Percentiles rank a stretch among this genome's conserved stretches.
Evolutionary conservation across 1,140 invertebrate genomes (phyloP).

Genomic region (Hyles vespertilio): DNA sequence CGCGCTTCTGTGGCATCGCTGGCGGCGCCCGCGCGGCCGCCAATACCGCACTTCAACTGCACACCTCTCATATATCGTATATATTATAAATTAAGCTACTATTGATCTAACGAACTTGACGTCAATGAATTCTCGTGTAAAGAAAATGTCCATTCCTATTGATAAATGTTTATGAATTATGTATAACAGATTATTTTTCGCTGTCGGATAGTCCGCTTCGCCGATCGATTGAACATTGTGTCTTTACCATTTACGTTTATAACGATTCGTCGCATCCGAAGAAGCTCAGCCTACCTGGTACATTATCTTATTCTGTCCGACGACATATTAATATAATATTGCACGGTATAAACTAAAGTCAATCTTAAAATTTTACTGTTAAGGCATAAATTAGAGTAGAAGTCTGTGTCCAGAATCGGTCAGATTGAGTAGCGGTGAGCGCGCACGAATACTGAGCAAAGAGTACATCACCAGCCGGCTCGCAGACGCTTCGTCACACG

Average conservation of each 20-base stretch:
- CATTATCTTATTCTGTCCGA: slow-evolving; percentile 18
- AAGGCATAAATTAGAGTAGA: slow-evolving; percentile 50
- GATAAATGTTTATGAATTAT: slow-evolving; percentile 33
- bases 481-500: not conserved
- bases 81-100: slow-evolving; percentile 26
- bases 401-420: slow-evolving; percentile 35
- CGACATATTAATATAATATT: slow-evolving; percentile 22
- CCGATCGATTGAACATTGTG: slow-evolving; percentile 39
- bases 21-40: too few relatives aligned
- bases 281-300: slow-evolving; percentile 20
- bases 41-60: not conserved
- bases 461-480: not conserved
- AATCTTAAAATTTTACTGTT: slow-evolving; percentile 54
- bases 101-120: slow-evolving; percentile 26
- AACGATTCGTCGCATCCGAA: slow-evolving; percentile 23
- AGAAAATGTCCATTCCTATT: slow-evolving; percentile 45
- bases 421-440: slow-evolving; percentile 26
- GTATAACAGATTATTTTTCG: slow-evolving; percentile 36
- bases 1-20: not conserved
- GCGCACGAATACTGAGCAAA: too few relatives aligned
- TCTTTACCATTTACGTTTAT: slow-evolving; percentile 41
- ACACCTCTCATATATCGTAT: slow-evolving; percentile 22
- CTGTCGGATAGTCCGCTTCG: slow-evolving; percentile 49
- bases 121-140: slow-evolving; percentile 32
- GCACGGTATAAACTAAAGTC: slow-evolving; percentile 50